Conservation (phyloP, 1,140 invertebrate species). For the Psilanteris sp. region DNA sequence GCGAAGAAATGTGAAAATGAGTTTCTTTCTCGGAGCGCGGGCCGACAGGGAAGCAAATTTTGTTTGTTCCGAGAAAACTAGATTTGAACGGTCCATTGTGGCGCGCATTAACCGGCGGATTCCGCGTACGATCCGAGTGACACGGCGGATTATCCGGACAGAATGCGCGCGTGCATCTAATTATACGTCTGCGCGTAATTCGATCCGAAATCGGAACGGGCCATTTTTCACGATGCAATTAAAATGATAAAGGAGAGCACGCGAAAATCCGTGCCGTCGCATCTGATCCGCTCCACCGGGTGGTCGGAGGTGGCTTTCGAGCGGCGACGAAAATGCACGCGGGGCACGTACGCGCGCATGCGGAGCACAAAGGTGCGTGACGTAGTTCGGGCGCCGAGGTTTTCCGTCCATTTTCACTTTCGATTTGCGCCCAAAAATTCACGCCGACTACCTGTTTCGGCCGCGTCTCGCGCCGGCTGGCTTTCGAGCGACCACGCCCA, state of each 20-base stretch:
- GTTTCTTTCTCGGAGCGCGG: too few relatives aligned
- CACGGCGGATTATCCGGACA: not conserved
- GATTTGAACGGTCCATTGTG: not conserved
- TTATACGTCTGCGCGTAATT: constrained; percentile 7
- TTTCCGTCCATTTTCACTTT: constrained; percentile 37
- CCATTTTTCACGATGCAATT: constrained; percentile 28
- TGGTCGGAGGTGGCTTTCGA: constrained; percentile 21
- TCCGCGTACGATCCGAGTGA: constrained; percentile 6
- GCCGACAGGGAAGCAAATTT: too few relatives aligned
- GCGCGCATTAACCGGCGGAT: not conserved
- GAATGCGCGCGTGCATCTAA: constrained; percentile 2
- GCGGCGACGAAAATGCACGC: constrained; percentile 13
- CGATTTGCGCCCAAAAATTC: constrained; percentile 25
- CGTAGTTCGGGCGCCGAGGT: constrained; percentile 4
- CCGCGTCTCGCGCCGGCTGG: constrained; percentile 30
- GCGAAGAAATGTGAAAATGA: too few relatives aligned
- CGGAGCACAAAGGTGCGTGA: constrained; percentile 4
- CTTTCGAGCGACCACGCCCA: constrained; percentile 36
- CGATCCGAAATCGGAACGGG: constrained; percentile 1
- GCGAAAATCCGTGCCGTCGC: constrained; percentile 45
- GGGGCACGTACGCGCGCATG: constrained; percentile 35
- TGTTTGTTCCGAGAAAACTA: constrained; percentile 2
- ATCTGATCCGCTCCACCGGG: constrained; percentile 34
- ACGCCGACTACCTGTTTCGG: too few relatives aligned
- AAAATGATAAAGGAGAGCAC: constrained; percentile 24